Base-by-base conservation (phyloP, 1,140 invertebrate species). In the Ganaspis sp. region DNA sequence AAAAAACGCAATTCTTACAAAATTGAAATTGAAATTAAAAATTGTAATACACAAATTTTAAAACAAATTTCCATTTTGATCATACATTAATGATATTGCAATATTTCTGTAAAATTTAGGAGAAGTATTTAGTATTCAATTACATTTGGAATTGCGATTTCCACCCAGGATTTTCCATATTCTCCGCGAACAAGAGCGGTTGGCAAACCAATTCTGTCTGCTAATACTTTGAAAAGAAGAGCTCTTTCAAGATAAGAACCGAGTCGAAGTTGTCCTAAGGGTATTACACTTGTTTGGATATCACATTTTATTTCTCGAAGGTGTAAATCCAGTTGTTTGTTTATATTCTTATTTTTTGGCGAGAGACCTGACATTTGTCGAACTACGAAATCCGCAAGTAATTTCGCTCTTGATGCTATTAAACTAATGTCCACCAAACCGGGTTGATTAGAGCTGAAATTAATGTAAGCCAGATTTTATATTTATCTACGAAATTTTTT, bases 151-250 rank as follows among this genome's bases (percentile, higher is more conserved):
- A 94, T 79, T 0, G 93, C 92, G 26, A 95, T 88, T 83, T 95
- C 94, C 23, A 94, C 92, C 93, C 93, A 95, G 42, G 92, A 90
- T 69, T 90, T 91, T 0, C 93, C 91, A 45, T 92, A 92, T 19
- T 90, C 82, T 0, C 91, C 90, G 4, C 94, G 90, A 40, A 91
- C 86, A 45, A 95, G 79, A 1, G 92, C 90, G 34, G 92, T 92
- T 0, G 94, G 94, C 42, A 95, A 76, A 0, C 92, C 92, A 19
- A 94, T 85, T 73, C 92, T 90, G 83, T 95, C 94, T 0, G 94
- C 94, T 19, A 95, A 81, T 17, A 92, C 92, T 87, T 95, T 95
- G 87, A 94, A 95, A n/a, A 95, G 90, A 1, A 95, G 37, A 0
- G 94, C 93, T 6, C 94, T 88, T 81, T 95, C 94, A 3, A 95